Conservation (phyloP, 2,113 vertebrate genomes). For the Halcyon senegalensis region DNA sequence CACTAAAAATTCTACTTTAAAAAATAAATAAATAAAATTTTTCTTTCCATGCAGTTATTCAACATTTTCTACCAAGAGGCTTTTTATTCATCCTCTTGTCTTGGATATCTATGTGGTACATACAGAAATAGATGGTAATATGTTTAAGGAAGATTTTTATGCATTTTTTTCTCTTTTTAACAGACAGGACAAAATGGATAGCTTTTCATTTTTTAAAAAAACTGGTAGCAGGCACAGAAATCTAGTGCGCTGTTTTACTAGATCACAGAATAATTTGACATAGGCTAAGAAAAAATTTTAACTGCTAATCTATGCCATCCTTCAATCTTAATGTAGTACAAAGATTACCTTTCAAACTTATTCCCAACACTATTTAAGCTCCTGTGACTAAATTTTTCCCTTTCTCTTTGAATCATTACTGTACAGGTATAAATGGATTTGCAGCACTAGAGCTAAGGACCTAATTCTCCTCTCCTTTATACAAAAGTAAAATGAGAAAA, state of each 20-base stretch:
- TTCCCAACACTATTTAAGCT: neutral
- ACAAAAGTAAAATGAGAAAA: neutral
- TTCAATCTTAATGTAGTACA: neutral
- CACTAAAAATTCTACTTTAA: neutral
- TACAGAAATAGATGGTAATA: neutral
- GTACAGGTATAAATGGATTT: neutral
- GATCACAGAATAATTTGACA: neutral
- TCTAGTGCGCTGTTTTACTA: neutral
- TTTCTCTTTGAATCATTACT: neutral
- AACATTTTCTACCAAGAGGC: neutral
- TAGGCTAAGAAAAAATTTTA: neutral
- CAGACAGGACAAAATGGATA: neutral
- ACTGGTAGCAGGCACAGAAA: neutral
- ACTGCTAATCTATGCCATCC: neutral
- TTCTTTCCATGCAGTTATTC: neutral
- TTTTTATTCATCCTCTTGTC: slow-evolving; percentile 46
- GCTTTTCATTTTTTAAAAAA: neutral
- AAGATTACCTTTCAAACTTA: neutral
- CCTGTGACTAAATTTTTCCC: neutral
- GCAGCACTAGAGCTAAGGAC: neutral
- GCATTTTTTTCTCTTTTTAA: neutral
- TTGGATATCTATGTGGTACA: neutral
- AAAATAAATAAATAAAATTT: neutral
- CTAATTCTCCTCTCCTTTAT: neutral
- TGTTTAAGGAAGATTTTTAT: neutral